Conservation (phyloP, 2,113 vertebrate genomes). For the Scomber scombrus region DNA sequence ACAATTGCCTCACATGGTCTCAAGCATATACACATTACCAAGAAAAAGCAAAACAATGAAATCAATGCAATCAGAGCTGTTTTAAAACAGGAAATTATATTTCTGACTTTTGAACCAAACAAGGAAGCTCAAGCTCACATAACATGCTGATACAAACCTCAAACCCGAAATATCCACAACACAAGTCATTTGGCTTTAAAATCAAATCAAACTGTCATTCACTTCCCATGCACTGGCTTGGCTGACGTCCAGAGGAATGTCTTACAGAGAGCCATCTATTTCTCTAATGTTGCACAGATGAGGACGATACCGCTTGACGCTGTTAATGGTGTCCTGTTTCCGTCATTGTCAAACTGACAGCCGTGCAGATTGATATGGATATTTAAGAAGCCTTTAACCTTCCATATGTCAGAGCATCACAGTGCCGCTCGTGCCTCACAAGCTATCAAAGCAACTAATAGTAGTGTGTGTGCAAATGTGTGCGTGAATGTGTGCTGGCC, state of each 20-base stretch:
- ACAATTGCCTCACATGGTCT: constrained; percentile 65
- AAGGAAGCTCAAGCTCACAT: neutral
- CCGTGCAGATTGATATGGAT: constrained; percentile 83
- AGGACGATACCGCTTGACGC: constrained; percentile 63
- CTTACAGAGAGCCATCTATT: constrained; percentile 71
- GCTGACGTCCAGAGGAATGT: constrained; percentile 63
- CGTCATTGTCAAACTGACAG: constrained; percentile 82
- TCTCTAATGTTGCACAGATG: constrained; percentile 77
- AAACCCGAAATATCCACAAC: neutral
- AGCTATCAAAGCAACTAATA: constrained; percentile 63
- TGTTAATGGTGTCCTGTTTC: constrained; percentile 78
- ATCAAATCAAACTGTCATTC: neutral
- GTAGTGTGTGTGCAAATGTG: constrained; percentile 23
- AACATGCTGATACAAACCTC: neutral
- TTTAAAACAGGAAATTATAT: constrained; percentile 66
- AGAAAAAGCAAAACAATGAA: constrained; percentile 58
- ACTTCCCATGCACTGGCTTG: constrained; percentile 5
- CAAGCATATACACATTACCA: constrained; percentile 68
- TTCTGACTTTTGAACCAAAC: constrained; percentile 33
- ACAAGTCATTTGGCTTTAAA: constrained; percentile 3
- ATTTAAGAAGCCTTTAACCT: constrained; percentile 82
- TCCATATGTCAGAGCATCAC: constrained; percentile 74
- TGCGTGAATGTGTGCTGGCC: constrained; percentile 15
- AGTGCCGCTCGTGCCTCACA: constrained; percentile 55
- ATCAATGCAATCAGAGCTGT: constrained; percentile 63